Base-by-base conservation (phyloP, 2,797 vertebrate genomes). In the Telmatherina bonti region DNA sequence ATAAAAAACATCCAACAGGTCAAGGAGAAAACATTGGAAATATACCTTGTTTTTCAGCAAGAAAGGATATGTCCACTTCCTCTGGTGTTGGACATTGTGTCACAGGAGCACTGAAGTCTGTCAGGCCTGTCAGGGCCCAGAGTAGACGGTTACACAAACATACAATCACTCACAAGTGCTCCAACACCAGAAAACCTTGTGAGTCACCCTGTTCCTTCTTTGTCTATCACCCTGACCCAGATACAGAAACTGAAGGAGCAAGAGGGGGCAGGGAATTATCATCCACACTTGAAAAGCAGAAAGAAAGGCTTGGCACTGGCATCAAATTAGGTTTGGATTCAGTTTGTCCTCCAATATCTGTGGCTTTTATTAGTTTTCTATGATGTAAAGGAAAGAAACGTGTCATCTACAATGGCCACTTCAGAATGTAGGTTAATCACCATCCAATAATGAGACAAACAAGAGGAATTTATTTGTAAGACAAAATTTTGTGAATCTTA, bases 151-250 rank as follows among this genome's bases (percentile, higher is more conserved):
- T 63, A 26, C 47, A 67, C 54, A 57, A 36, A 63, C 41, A 18
- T 16, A 41, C 64, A 62, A 35, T 27, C 73, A 38, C 27, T 69
- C 56, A 65, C 43, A 29, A 52, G 20, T 49, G 33, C 66, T 66
- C 30, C 73, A 70, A 71, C 41, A 67, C 33, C n/a, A 65, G 56
- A 74, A 81, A 74, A 52, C 67, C 64, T 76, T 66, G 69, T 71
- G 77, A 83, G 64, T 86, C 81, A 71, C 62, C n/a, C 26, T 49
- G 63, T 29, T 56, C 22, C 60, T 62, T 62, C 63, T 71, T 67
- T 69, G 58, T 70, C 74, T 81, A 55, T 83, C 78, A 75, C 43
- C 55, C 65, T 88, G 88, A 91, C 87, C 86, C 83, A 90, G 81
- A 85, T 90, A 75, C 77, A 61, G 76, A 49, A 70, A 54, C 73